A percentile compares a stretch with the other conserved stretches of the same genome.
These are phyloP conservation scores for Dissostichus mawsoni DNA, from an alignment of 2,113 vertebrate genomes.

Conservation along the genomic window DNA sequence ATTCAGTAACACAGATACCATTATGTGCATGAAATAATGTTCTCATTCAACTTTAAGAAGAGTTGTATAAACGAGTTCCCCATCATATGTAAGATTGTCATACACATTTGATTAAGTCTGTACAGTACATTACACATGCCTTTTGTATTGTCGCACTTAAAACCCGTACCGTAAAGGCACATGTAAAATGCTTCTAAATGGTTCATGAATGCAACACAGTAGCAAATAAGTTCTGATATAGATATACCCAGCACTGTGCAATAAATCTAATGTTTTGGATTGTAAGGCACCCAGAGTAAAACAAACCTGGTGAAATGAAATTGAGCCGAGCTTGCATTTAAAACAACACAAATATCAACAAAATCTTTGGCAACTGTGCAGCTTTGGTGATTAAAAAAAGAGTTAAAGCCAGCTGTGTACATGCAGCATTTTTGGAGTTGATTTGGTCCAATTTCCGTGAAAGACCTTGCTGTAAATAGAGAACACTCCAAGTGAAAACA, in stretches of 20 bases:
- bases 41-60: neutral
- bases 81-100: neutral
- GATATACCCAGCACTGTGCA: neutral
- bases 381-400: conserved; percentile 53
- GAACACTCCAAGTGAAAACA: neutral
- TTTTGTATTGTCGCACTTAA: conserved; percentile 17
- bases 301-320: conserved; percentile 13
- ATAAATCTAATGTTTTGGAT: conserved; percentile 23
- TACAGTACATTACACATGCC: neutral
- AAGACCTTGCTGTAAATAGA: conserved; percentile 11
- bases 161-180: conserved; percentile 41
- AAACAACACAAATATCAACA: conserved; percentile 1
- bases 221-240: neutral
- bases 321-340: conserved; percentile 5
- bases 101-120: conserved; percentile 15
- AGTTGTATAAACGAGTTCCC: neutral
- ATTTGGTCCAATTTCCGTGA: conserved; percentile 26
- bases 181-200: neutral
- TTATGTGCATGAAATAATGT: conserved; percentile 6
- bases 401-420: neutral
- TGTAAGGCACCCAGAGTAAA: conserved; percentile 15
- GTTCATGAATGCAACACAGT: conserved; percentile 1
- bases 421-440: neutral
- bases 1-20: conserved; percentile 14
- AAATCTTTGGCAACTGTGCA: conserved; percentile 61